Conservation (phyloP, 2,113 vertebrate species). For the Elephantulus edwardii region DNA sequence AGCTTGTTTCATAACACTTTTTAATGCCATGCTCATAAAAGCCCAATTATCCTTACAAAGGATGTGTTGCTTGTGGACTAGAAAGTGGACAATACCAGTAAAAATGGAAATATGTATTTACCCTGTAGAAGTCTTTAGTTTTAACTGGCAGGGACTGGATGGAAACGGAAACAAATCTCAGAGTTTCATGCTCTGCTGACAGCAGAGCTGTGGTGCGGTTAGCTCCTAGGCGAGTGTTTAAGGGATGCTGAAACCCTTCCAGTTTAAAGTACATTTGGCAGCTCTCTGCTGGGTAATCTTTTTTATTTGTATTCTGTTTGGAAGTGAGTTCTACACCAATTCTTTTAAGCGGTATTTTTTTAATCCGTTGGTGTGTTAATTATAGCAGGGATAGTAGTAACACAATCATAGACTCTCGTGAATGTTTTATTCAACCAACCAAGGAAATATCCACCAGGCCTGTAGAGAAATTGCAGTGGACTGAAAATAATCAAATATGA, state of each 20-base stretch:
- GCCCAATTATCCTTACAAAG: neutral
- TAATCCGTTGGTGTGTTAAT: constrained; percentile 69
- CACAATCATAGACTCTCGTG: constrained; percentile 37
- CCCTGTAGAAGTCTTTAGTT: constrained; percentile 34
- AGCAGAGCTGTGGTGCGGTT: constrained; percentile 50
- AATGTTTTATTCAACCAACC: constrained; percentile 65
- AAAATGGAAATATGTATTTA: constrained; percentile 10
- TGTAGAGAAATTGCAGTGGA: constrained; percentile 50
- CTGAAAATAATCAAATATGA: constrained; percentile 71
- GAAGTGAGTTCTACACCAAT: constrained; percentile 53
- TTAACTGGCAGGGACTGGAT: constrained; percentile 32
- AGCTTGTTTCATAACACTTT: neutral
- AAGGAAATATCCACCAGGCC: constrained; percentile 67
- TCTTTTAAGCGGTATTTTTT: constrained; percentile 72
- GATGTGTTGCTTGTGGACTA: neutral
- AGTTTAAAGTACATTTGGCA: constrained; percentile 47
- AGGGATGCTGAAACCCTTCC: constrained; percentile 61
- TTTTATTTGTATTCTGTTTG: constrained; percentile 66
- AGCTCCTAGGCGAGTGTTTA: constrained; percentile 40
- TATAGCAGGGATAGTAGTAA: constrained; percentile 37
- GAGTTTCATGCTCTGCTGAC: constrained; percentile 53
- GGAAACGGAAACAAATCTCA: constrained; percentile 58
- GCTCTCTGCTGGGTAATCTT: constrained; percentile 47
- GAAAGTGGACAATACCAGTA: constrained; percentile 19
- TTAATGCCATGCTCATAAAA: constrained; percentile 20